Evolutionary conservation across 1,140 invertebrate species (phyloP).

Genomic region (Colletes gigas): DNA sequence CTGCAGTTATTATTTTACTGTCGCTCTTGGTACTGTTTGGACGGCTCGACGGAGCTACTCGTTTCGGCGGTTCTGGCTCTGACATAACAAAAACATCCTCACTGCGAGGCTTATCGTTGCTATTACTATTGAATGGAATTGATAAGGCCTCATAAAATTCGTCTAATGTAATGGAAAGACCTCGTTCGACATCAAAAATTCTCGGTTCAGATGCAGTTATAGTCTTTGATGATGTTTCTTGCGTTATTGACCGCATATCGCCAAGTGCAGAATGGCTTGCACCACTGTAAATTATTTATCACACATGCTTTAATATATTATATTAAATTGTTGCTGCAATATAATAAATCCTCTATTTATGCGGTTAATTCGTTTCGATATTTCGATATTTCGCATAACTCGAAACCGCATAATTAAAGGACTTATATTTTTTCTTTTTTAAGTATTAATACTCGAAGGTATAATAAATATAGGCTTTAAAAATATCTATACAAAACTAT

Average conservation of each 20-base stretch:
- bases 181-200: conserved; percentile 64
- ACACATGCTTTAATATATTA: conserved; percentile 5
- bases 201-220: conserved; percentile 69
- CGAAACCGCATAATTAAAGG: too few relatives aligned
- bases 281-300: conserved; percentile 80
- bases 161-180: conserved; percentile 58
- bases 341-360: neutral
- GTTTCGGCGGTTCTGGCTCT: conserved; percentile 73
- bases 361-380: too few relatives aligned
- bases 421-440: neutral
- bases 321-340: neutral
- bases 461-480: neutral
- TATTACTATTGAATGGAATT: conserved; percentile 46
- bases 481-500: neutral
- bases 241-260: conserved; percentile 96
- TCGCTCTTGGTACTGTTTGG: conserved; percentile 57
- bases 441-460: conserved; percentile 8
- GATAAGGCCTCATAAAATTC: conserved; percentile 62
- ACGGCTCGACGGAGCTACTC: conserved; percentile 54
- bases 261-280: conserved; percentile 95
- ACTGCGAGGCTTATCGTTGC: conserved; percentile 58
- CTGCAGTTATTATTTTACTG: conserved; percentile 29
- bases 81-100: conserved; percentile 75
- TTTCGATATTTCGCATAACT: too few relatives aligned
- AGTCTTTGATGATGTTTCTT: conserved; percentile 83